Evolutionary conservation across 2,113 vertebrate genomes (phyloP).

Genomic region (Pelodiscus sinensis): DNA sequence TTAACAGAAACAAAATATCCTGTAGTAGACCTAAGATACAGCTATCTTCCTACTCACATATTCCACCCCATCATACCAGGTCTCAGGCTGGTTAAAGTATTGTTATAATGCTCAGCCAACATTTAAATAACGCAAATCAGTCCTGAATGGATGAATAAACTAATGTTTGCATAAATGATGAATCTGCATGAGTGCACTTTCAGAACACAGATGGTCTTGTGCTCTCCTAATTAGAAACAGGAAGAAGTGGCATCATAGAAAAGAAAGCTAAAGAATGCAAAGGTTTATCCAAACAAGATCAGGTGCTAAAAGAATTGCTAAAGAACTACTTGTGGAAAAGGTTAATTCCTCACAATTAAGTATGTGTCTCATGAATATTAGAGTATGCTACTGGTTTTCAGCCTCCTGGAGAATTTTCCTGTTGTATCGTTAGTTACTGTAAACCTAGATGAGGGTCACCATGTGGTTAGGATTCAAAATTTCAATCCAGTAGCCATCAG

Average conservation of each 20-base stretch:
- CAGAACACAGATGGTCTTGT: not conserved
- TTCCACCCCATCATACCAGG: not conserved
- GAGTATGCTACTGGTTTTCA: not conserved
- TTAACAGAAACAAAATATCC: not conserved
- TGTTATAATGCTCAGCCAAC: not conserved
- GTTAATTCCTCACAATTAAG: not conserved
- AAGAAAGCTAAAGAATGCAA: not conserved
- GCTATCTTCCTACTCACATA: not conserved
- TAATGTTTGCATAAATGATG: not conserved
- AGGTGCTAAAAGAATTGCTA: not conserved
- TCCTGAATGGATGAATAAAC: not conserved
- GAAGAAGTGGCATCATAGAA: not conserved
- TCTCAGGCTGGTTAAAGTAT: not conserved
- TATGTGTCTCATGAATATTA: not conserved
- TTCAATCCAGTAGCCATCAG: constrained; percentile 99
- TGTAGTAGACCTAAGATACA: not conserved
- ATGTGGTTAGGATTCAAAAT: constrained; percentile 95
- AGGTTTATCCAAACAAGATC: not conserved
- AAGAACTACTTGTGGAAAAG: not conserved
- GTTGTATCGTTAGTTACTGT: not conserved
- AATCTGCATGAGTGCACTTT: not conserved
- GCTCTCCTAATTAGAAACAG: not conserved
- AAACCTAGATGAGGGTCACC: constrained; percentile 81
- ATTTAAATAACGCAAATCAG: not conserved
- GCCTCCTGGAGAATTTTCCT: not conserved